phyloP scores from a whole-genome alignment of 2,797 vertebrate species.

The Bryconaethiops microstoma region DNA sequence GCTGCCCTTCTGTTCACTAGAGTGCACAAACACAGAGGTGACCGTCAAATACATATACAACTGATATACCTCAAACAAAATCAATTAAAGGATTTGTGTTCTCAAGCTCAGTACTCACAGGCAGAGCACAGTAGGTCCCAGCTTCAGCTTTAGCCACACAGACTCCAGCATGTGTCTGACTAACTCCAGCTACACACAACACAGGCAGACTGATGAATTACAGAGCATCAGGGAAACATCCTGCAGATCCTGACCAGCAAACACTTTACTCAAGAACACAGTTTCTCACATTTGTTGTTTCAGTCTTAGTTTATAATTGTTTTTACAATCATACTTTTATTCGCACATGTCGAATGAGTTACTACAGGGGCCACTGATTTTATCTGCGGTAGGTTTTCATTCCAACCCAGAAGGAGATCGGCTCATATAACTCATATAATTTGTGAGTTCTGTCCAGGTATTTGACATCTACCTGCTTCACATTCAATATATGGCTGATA shows the following conservation, averaged over 20 bases:
- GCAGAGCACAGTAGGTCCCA: constrained; percentile 76
- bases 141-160: constrained; percentile 85
- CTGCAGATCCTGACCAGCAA: neutral
- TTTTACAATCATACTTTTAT: too few species aligned
- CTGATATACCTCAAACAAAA: neutral
- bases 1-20: constrained; percentile 77
- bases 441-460: too few species aligned
- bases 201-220: neutral
- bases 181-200: constrained; percentile 84
- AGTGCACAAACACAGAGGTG: constrained; percentile 32
- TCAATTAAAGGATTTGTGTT: neutral
- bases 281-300: too few species aligned
- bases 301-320: too few species aligned
- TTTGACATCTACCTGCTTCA: too few species aligned
- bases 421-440: too few species aligned
- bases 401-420: too few species aligned
- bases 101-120: constrained; percentile 80
- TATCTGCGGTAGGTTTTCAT: too few species aligned
- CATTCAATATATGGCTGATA: neutral
- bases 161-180: constrained; percentile 87
- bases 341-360: too few species aligned
- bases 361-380: too few species aligned
- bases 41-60: neutral
- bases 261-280: too few species aligned
- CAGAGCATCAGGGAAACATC: neutral